Evolutionary conservation across 2,888 invertebrate genomes (phyloP), one percentile per base, ranked within the genome.

Genomic region (Schrankia costaestrigalis): DNA sequence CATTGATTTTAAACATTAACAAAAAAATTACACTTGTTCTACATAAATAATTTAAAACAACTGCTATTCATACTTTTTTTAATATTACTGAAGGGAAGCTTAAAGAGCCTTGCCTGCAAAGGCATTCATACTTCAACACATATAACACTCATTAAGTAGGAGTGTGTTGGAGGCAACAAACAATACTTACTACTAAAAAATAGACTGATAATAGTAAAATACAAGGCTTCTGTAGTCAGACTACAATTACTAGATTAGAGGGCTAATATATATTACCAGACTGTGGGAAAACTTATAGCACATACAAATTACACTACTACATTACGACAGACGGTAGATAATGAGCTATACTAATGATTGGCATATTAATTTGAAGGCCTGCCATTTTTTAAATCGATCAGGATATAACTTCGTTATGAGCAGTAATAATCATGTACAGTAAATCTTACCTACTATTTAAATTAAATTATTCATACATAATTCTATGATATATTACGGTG

Each of bases 231-330:
- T 18, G 18, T 3, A 35, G 27, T 10, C 22, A 24, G 24, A 29
- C 36, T 27, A 26, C 26, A 32, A 46, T 46, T 31, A 33, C 32
- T 44, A 29, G 14, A 57, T 45, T 50, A 46, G 35, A 44, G 40
- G 50, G 30, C 22, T 29, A 11, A 14, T 18, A 31, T 46, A 8
- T 18, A 21, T 21, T 8, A 53, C 40, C 22, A 33, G 15, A 29
- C 33, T 47, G 58, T 50, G 54, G 58, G 51, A 56, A 56, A 49
- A 42, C 11, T 36, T 23, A 24, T 15, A 21, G 11, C 15, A 29
- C 41, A 30, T 38, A 14, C 26, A 11, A 21, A 12, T 49, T 55
- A 53, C 43, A 43, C 41, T 28, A n/a, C 30, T 28, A 39, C 18
- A 18, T 56, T 49, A 53, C 35, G 34, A 38, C 26, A 40, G 34